These are phyloP conservation scores for Euwallacea similis DNA, from an alignment of 1,140 invertebrate species.

Conservation along the genomic window DNA sequence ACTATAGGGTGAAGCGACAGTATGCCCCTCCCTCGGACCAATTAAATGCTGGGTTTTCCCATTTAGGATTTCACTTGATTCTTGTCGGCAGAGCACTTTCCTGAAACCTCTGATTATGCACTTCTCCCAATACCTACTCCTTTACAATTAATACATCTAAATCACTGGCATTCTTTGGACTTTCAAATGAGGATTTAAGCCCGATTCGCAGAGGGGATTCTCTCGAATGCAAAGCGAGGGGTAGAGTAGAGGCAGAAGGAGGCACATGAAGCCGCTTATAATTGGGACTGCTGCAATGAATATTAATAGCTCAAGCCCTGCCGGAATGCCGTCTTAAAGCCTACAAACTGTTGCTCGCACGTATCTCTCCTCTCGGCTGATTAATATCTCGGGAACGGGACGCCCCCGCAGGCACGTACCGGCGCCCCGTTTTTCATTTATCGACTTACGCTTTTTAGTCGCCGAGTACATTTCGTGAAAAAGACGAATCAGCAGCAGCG, in stretches of 20 bases:
- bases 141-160: too few relatives aligned
- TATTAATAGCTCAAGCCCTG: neutral
- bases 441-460: neutral
- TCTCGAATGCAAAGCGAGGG: too few relatives aligned
- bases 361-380: neutral
- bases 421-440: neutral
- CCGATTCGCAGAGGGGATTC: neutral
- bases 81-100: too few relatives aligned
- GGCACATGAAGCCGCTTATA: constrained; percentile 1
- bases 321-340: constrained; percentile 3
- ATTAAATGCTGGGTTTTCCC: too few relatives aligned
- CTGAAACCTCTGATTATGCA: too few relatives aligned
- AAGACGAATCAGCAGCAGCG: neutral
- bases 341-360: constrained; percentile 4
- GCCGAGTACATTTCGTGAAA: neutral
- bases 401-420: neutral
- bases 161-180: too few relatives aligned
- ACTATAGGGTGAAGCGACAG: too few relatives aligned
- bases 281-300: neutral
- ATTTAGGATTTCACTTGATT: too few relatives aligned
- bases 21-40: too few relatives aligned
- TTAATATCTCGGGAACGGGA: neutral
- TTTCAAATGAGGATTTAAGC: too few relatives aligned
- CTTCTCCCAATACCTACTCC: too few relatives aligned
- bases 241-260: neutral